phyloP scores from a whole-genome alignment of 2,113 vertebrate species.

The Chascanopsetta lugubris region DNA sequence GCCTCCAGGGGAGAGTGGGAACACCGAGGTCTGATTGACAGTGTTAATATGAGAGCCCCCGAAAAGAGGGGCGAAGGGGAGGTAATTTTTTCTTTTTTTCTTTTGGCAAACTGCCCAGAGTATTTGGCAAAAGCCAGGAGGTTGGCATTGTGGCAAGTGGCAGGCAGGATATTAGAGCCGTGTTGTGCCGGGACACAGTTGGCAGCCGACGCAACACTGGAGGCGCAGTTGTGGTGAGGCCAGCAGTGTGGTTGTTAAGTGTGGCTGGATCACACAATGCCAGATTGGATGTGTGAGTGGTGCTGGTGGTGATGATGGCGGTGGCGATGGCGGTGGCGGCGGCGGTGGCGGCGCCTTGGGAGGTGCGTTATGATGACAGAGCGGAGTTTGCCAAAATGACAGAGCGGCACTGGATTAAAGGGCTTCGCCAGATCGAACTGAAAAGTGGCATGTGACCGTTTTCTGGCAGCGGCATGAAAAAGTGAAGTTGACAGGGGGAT shows the following conservation, averaged over 20 bases:
- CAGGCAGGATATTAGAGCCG: constrained; percentile 77
- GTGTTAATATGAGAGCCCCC: constrained; percentile 78
- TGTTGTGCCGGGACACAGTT: constrained; percentile 70
- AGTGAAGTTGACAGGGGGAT: constrained; percentile 74
- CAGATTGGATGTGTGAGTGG: constrained; percentile 70
- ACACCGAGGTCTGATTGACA: constrained; percentile 78
- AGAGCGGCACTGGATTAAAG: constrained; percentile 73
- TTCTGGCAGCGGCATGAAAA: constrained; percentile 70
- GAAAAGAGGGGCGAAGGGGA: constrained; percentile 47
- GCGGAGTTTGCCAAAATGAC: constrained; percentile 73
- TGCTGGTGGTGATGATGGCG: constrained; percentile 51
- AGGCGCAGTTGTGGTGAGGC: constrained; percentile 63
- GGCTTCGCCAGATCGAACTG: constrained; percentile 63
- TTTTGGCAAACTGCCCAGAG: constrained; percentile 67
- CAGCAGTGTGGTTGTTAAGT: constrained; percentile 69
- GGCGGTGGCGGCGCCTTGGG: constrained; percentile 66
- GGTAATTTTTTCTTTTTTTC: no score
- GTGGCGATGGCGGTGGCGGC: constrained; percentile 64
- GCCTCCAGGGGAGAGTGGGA: constrained; percentile 63
- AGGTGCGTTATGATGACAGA: constrained; percentile 73
- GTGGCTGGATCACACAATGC: constrained; percentile 74
- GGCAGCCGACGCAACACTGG: constrained; percentile 65
- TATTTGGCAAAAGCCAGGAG: constrained; percentile 72
- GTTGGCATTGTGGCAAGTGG: constrained; percentile 70
- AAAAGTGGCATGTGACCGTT: constrained; percentile 68